Evolutionary conservation across 2,113 vertebrate species (phyloP).

Genomic region (Natator depressus): DNA sequence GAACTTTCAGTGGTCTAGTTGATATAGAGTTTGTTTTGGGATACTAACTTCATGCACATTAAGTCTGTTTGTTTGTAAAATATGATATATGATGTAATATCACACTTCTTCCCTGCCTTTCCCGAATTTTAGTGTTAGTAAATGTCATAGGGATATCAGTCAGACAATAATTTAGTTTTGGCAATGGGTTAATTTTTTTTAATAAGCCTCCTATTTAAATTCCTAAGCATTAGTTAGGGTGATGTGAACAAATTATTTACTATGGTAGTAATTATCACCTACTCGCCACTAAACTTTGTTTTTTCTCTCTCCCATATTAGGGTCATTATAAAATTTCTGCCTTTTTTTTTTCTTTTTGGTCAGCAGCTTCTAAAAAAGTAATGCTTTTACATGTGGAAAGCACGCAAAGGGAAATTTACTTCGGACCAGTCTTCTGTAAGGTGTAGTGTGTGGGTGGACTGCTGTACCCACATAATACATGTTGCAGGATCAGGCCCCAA

Average conservation of each 20-base stretch:
- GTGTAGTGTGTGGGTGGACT: neutral
- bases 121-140: neutral
- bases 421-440: neutral
- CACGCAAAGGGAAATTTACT: neutral
- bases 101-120: neutral
- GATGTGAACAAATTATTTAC: neutral
- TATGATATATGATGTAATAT: neutral
- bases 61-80: neutral
- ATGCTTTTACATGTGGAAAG: neutral
- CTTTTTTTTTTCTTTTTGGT: neutral
- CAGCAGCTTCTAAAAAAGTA: neutral
- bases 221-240: neutral
- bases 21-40: neutral
- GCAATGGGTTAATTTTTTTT: neutral
- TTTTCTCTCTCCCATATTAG: rapidly evolving
- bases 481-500: neutral
- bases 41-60: neutral
- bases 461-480: neutral
- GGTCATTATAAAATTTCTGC: rapidly evolving
- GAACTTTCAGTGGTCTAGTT: too few species aligned
- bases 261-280: neutral
- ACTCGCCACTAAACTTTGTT: neutral
- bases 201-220: neutral
- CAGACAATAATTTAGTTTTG: neutral
- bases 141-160: neutral